A percentile compares a stretch with the other conserved stretches of the same genome.
phyloP scores from a whole-genome alignment of 2,113 vertebrate genomes.

The Brachyistius frenatus region DNA sequence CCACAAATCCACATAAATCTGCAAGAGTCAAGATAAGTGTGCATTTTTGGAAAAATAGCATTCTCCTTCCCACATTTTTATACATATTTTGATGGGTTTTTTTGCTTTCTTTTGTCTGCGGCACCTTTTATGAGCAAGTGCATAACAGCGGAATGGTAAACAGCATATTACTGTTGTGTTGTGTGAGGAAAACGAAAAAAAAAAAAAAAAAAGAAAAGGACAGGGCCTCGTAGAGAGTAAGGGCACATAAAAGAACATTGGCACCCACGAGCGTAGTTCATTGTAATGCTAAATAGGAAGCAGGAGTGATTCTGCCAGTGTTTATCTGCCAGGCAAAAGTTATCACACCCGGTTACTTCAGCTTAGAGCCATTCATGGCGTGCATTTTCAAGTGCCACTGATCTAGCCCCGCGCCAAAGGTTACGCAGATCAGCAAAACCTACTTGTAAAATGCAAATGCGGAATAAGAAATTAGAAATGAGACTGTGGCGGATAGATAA shows the following conservation, averaged over 20 bases:
- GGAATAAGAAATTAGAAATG: conserved; percentile 42
- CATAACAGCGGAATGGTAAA: conserved; percentile 42
- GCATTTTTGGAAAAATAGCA: neutral
- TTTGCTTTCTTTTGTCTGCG: neutral
- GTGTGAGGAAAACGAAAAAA: conserved; percentile 5
- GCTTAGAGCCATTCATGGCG: conserved; percentile 51
- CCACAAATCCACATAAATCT: conserved; percentile 9
- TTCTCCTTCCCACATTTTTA: conserved; percentile 2
- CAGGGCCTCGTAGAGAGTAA: conserved; percentile 46
- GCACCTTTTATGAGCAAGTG: conserved; percentile 16
- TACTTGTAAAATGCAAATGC: conserved; percentile 69
- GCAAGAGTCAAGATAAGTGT: conserved; percentile 6
- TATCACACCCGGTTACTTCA: conserved; percentile 71
- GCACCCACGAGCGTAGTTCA: conserved; percentile 65
- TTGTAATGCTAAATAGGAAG: conserved; percentile 70
- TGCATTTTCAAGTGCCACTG: conserved; percentile 57
- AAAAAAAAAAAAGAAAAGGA: conserved; percentile 20
- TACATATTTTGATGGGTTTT: conserved; percentile 11
- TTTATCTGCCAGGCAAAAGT: conserved; percentile 73
- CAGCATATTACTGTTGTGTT: conserved; percentile 40
- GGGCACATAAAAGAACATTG: conserved; percentile 61
- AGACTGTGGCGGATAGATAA: conserved; percentile 52
- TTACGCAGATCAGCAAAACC: conserved; percentile 59
- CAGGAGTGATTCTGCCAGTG: conserved; percentile 55
- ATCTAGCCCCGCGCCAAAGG: conserved; percentile 61